Percentiles rank a stretch among this genome's conserved stretches.
Conservation (phyloP, 2,113 vertebrate genomes). For the Ranitomeya variabilis region DNA sequence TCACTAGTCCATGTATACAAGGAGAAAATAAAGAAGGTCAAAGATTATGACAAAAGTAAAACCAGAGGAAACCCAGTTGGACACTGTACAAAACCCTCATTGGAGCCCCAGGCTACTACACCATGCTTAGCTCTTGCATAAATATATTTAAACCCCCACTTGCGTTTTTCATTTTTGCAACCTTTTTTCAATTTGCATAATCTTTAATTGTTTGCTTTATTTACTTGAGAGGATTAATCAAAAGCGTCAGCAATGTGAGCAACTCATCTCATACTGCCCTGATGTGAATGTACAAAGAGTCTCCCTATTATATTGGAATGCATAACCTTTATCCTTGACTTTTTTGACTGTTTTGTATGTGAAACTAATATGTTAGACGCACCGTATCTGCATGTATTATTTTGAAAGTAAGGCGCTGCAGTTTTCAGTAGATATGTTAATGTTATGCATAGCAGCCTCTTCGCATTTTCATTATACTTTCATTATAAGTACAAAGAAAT, state of each 20-base stretch:
- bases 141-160: not conserved
- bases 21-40: too few relatives aligned
- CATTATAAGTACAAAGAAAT: conserved; percentile 46
- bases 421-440: conserved; percentile 31
- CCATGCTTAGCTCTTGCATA: too few relatives aligned
- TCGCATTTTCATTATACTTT: conserved; percentile 31
- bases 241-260: not conserved
- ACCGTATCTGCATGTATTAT: not conserved
- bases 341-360: conserved; percentile 6
- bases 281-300: not conserved
- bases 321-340: conserved; percentile 21
- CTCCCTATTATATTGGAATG: conserved; percentile 4
- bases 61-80: too few relatives aligned
- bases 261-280: not conserved
- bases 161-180: not conserved
- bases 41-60: too few relatives aligned
- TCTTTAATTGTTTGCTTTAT: not conserved
- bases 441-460: conserved; percentile 29
- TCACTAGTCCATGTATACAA: too few relatives aligned
- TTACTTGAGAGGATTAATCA: not conserved
- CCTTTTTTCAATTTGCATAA: not conserved
- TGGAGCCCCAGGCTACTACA: too few relatives aligned
- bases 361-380: conserved; percentile 27
- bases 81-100: too few relatives aligned
- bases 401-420: not conserved